Evolutionary conservation across 2,888 invertebrate genomes (phyloP), one percentile per base, ranked within the genome.

Genomic region (Odontocolon sp.): DNA sequence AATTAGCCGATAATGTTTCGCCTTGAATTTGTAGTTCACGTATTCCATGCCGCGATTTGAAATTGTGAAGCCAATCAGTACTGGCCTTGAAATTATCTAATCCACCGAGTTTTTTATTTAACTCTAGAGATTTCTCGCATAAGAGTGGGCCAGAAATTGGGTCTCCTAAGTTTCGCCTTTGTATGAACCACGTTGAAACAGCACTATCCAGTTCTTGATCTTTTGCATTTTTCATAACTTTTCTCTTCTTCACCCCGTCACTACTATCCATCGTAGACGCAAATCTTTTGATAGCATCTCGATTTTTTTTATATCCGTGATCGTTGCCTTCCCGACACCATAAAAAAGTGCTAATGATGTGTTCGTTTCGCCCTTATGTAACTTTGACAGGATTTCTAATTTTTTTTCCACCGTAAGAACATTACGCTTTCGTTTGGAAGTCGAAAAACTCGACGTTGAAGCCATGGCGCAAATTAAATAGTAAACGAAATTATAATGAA

Each of bases 161-260:
- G 64, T 81, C 66, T 80, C 83, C 78, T 23, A 78, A 18, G 36
- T 54, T 63, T 50, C 79, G 68, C 52, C 72, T 78, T 45, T 81
- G 79, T 56, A 75, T 36, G 72, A 79, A 80, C 82, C 81, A 82
- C 64, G 63, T 79, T 67, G 78, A 83, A 50, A 83, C 77, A 59
- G 79, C 82, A 72, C 82, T 80, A 77, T 83, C 82, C 59, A 84
- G 79, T 66, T 80, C 33, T 83, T 84, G 18, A 21, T 54, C 36
- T n/a, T 36, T 33, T 5, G 54, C 21, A 0, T 3, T 36, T 54
- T 54, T n/a, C 77, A 83, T 81, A 71, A 70, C 59, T 84, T 83
- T 84, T 68, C 26, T 50, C 11, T 5, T 33, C 33, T 33, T 33
- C n/a, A n/a, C n/a, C 33, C 33, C 33, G n/a, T 33, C 33, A n/a